Base-by-base conservation (phyloP, 2,113 vertebrate genomes). In the Solea solea region DNA sequence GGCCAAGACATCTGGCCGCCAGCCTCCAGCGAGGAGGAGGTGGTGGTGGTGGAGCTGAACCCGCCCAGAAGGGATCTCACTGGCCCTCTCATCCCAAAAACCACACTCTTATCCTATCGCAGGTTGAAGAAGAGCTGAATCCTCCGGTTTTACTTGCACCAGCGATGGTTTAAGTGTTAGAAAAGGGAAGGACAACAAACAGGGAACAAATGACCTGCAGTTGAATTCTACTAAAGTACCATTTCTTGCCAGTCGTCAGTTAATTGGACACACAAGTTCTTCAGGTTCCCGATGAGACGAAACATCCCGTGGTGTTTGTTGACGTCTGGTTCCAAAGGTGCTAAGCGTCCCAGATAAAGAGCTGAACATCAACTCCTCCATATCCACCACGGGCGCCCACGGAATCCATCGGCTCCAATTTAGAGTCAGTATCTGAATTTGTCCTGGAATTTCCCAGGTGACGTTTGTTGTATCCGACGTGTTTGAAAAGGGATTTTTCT, bases 21-120 rank as follows among this genome's bases (percentile, higher is more conserved):
- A 1, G 93, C 90, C 84, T 95, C 94, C 73, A 95, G 81, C 0
- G 95, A 93, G 56, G 94, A 90, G 7, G 93, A 93, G 0, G 94
- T 94, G 57, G 93, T 93, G 7, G 93, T 92, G 0, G 94, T 94
- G 57, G 93, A 93, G 95, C 95, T 85, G 66, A 94, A 91, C 8
- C 93, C 89, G 14, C 93, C 91, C 41, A 92, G 79, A 12, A 94
- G 92, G 82, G 93, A 83, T 74, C 92, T 90, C 5, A 89, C 90
- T 53, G 93, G 85, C 81, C 88, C 82, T n/a, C 90, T 93, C 95
- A 96, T 96, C 50, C 13, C 91, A 62, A 50, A 21, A 50, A 55
- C 66, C 10, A 55, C 41, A 70, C 28, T 15, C 64, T 49, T 8
- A 63, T 27, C 11, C 39, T 34, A 5, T 8, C 25, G 25, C 28